phyloP scores from a whole-genome alignment of 2,797 vertebrate genomes.

The Scomberomorus guttatus region DNA sequence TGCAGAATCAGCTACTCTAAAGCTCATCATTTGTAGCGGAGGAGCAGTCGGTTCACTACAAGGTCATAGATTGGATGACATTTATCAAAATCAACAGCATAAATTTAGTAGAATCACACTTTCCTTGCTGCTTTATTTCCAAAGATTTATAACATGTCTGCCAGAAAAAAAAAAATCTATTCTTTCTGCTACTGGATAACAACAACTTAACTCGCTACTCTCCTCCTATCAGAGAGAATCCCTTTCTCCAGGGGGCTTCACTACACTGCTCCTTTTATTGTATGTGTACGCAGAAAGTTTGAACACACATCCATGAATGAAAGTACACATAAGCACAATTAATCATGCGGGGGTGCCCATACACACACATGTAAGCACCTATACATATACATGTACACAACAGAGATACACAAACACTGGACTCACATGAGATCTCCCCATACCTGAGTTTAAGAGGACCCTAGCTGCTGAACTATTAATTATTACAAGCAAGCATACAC shows the following conservation, averaged over 20 bases:
- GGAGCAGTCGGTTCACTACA: neutral
- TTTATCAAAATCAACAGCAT: neutral
- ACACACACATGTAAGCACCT: neutral
- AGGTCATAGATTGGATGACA: neutral
- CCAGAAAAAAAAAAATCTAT: neutral
- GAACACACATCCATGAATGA: neutral
- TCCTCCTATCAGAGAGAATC: too few species aligned
- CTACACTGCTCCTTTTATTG: neutral
- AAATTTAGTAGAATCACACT: neutral
- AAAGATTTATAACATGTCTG: neutral
- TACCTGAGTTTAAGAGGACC: neutral
- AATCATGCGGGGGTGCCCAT: neutral
- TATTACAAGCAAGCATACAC: slow-evolving; percentile 17
- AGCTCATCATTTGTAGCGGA: neutral
- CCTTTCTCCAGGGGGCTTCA: neutral
- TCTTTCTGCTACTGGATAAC: neutral
- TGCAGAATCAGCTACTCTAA: neutral
- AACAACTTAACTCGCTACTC: neutral
- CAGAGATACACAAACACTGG: neutral
- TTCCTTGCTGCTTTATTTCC: neutral
- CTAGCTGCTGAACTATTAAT: slow-evolving; percentile 49
- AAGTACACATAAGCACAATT: neutral
- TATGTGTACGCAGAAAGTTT: neutral
- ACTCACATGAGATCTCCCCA: neutral
- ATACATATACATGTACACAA: neutral